Base-by-base conservation (phyloP, 2,113 vertebrate species). In the Pollachius pollachius region DNA sequence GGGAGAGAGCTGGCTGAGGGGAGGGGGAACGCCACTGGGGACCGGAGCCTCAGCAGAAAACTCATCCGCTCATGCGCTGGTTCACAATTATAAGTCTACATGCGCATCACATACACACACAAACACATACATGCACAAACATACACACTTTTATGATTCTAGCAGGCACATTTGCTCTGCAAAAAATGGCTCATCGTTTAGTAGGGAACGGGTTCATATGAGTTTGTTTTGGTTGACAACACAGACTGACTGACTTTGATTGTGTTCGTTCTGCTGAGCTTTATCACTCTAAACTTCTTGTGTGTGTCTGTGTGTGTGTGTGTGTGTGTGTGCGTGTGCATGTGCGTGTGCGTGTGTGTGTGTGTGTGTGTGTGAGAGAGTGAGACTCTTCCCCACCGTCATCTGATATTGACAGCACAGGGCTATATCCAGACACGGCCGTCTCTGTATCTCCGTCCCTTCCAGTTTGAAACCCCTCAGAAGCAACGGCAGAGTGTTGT, bases 61-160 rank as follows among this genome's bases (percentile, higher is more conserved):
- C 78, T 83, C 79, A 74, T 83, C 86, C 82, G 41, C 41, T 34
- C 30, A 82, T 86, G 60, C 75, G 80, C 25, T 75, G 76, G 73
- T 82, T 79, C 75, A 74, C 80, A 81, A 87, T 89, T 86, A 87
- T 89, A 88, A 82, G 80, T 23, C 18, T 67, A 34, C 30, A 34
- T 34, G 4, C 30, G 30, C 30, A 48, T 48, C 37, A 4, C 37
- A 41, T 11, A 41, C 37, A 41, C 37, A 41, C 37, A 67, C 64
- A 48, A 17, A 64, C 34, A 30, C 65, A 78, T 77, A 89, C 41
- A 48, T 9, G 12, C 41, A 48, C 41, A 9, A 9, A 48, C 80
- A 83, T 77, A 76, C 74, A 81, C 78, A 79, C 74, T 77, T 13
- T 70, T 67, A 64, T 57, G 61, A 70, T 79, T 72, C 27, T 34